phyloP scores from a whole-genome alignment of 2,888 invertebrate genomes.

The Cerastis leucographa region DNA sequence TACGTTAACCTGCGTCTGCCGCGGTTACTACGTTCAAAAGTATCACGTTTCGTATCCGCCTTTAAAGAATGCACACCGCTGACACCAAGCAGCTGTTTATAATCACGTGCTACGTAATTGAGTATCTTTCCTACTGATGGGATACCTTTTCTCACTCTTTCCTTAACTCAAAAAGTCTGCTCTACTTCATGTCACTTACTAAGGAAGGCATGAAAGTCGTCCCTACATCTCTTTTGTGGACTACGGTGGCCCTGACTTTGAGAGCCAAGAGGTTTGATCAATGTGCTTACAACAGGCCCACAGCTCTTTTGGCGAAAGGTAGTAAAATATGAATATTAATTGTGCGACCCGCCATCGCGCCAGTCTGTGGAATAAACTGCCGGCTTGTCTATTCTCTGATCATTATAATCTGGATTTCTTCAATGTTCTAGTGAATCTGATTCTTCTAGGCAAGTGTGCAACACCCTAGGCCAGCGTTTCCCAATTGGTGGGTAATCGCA shows the following conservation, averaged over 20 bases:
- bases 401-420: no score
- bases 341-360: no score
- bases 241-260: not conserved
- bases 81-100: conserved; percentile 3
- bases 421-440: no score
- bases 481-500: no score
- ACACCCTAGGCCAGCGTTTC: no score
- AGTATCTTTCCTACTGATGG: not conserved
- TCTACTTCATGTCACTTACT: no score
- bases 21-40: conserved; percentile 36
- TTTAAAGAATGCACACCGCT: not conserved
- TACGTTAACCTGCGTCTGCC: conserved; percentile 37
- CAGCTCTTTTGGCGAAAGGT: not conserved
- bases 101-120: not conserved
- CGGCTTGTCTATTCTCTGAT: no score
- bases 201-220: not conserved
- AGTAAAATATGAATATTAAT: not conserved
- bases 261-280: not conserved
- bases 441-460: no score
- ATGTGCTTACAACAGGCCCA: not conserved
- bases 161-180: not conserved
- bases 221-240: not conserved
- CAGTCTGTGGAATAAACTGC: no score
- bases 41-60: conserved; percentile 47
- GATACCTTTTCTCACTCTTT: not conserved